Conservation (phyloP, 2,888 invertebrate species). For the Agriopis leucophaearia region DNA sequence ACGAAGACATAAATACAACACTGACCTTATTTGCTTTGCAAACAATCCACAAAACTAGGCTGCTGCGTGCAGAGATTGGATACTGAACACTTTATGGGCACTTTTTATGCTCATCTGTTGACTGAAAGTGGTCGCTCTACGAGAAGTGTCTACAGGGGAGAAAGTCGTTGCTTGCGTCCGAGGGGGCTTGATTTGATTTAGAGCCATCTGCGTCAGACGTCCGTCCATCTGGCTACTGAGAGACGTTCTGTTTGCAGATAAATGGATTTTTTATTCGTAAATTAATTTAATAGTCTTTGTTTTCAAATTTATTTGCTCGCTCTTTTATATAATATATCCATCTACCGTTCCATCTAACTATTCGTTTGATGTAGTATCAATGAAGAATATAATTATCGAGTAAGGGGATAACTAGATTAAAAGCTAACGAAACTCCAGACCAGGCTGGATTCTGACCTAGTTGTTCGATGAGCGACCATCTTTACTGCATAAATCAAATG, state of each 20-base stretch:
- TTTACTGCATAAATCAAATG: no score
- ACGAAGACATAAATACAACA: no score
- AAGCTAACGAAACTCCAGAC: no score
- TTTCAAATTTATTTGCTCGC: not conserved
- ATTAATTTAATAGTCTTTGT: not conserved
- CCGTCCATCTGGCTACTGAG: not conserved
- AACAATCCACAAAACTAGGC: no score
- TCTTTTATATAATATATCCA: no score
- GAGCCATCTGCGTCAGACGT: constrained; percentile 15
- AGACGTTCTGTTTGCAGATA: not conserved
- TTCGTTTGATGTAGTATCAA: not conserved
- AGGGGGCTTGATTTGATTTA: constrained; percentile 21
- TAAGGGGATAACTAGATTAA: no score
- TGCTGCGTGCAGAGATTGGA: no score
- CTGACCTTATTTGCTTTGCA: no score
- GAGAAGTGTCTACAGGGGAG: not conserved
- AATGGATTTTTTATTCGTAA: not conserved
- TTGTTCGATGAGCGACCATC: no score
- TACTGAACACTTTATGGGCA: no score
- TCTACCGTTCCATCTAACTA: no score
- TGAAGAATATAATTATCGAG: not conserved
- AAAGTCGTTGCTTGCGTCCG: not conserved
- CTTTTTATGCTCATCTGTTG: not conserved
- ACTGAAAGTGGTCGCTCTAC: not conserved
- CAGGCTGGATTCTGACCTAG: no score